Evolutionary conservation across 1,140 invertebrate genomes (phyloP).

Genomic region (Carcinoscorpius rotundicauda): DNA sequence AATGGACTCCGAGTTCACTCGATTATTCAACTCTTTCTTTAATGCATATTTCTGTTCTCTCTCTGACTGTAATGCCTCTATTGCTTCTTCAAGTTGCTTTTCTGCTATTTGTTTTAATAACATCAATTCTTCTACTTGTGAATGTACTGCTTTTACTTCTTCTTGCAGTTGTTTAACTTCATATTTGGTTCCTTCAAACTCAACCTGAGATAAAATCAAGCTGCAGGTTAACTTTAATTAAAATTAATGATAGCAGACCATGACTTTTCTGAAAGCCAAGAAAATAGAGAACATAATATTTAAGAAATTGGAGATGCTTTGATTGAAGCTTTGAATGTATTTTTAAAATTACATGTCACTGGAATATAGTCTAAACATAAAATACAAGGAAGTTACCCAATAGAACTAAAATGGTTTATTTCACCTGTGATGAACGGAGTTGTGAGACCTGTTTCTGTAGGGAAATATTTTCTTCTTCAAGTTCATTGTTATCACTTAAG

Average conservation of each 20-base stretch:
- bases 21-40: constrained; percentile 94
- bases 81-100: constrained; percentile 91
- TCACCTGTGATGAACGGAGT: constrained; percentile 56
- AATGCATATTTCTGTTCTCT: constrained; percentile 91
- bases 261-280: too few species aligned
- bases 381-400: too few species aligned
- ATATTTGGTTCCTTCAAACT: constrained; percentile 96
- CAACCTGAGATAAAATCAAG: constrained; percentile 51
- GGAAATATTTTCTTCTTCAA: constrained; percentile 96
- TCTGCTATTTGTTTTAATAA: constrained; percentile 82
- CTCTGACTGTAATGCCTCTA: constrained; percentile 84
- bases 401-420: not conserved
- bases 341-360: too few species aligned
- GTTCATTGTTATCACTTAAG: constrained; percentile 82
- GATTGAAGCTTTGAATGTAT: too few species aligned
- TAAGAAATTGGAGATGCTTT: too few species aligned
- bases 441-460: constrained; percentile 94
- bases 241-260: too few species aligned
- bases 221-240: too few species aligned
- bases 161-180: constrained; percentile 73
- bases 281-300: too few species aligned
- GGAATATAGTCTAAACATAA: too few species aligned
- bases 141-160: constrained; percentile 56
- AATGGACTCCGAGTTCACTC: constrained; percentile 72
- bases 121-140: constrained; percentile 68